A percentile compares a stretch with the other conserved stretches of the same genome.
These are phyloP conservation scores for Myzus persicae DNA, from an alignment of 1,140 invertebrate genomes.

Conservation along the genomic window DNA sequence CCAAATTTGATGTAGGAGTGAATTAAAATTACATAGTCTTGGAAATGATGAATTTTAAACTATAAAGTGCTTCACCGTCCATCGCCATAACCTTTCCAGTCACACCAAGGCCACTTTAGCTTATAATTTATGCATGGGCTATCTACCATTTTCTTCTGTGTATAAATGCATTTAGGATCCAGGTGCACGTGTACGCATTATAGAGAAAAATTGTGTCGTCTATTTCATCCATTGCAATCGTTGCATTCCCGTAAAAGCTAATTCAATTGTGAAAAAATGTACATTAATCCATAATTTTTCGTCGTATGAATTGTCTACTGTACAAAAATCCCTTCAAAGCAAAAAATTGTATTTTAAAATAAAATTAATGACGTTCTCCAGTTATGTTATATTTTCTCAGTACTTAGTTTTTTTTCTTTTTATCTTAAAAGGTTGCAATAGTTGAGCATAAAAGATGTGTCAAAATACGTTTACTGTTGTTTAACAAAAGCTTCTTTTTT, in stretches of 20 bases:
- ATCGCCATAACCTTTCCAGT: background rate
- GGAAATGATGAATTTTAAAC: conserved; percentile 40
- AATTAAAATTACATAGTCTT: conserved; percentile 13
- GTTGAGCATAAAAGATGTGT: conserved; percentile 31
- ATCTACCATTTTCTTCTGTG: background rate
- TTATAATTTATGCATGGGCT: conserved; percentile 32
- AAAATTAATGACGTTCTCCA: background rate
- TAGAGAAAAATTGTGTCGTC: background rate
- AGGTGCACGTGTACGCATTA: background rate
- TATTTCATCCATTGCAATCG: background rate
- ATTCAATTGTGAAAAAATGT: background rate
- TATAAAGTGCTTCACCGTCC: background rate
- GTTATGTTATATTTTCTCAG: background rate
- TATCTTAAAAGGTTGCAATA: conserved; percentile 36
- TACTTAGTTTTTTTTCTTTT: background rate
- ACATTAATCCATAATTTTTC: background rate
- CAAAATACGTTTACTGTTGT: conserved; percentile 47
- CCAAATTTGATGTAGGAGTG: background rate
- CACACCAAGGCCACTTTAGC: conserved; percentile 6
- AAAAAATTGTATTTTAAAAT: background rate
- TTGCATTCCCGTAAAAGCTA: background rate
- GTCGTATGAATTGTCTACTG: background rate
- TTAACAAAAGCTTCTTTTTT: conserved; percentile 54
- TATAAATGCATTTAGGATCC: background rate
- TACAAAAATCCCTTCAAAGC: background rate